phyloP scores from a whole-genome alignment of 2,113 vertebrate species.

The Cottus gobio region DNA sequence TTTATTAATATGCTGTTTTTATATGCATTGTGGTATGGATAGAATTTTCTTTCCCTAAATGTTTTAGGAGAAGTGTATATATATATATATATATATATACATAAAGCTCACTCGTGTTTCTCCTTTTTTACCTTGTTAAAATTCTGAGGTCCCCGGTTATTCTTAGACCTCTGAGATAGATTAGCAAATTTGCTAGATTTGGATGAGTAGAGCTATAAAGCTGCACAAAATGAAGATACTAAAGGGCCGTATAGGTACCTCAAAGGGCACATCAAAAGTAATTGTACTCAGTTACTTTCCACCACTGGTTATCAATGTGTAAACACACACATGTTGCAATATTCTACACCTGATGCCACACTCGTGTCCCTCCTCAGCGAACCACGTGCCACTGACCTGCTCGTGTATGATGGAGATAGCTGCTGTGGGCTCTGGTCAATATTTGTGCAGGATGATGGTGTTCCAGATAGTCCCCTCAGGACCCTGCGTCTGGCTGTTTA shows the following conservation, averaged over 20 bases:
- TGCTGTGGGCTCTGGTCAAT: slow-evolving; percentile 60
- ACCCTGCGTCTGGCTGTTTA: slow-evolving; percentile 34
- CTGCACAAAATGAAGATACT: not conserved
- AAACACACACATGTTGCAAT: slow-evolving; percentile 30
- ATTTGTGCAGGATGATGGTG: slow-evolving; percentile 61
- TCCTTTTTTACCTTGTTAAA: no score
- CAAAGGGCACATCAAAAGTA: not conserved
- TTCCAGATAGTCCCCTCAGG: slow-evolving; percentile 43
- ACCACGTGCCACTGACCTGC: slow-evolving; percentile 70
- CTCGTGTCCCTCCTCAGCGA: slow-evolving; percentile 23
- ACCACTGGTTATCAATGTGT: slow-evolving; percentile 22
- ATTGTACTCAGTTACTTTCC: not conserved
- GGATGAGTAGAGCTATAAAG: not conserved
- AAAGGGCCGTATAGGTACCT: not conserved
- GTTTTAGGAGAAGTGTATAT: not conserved
- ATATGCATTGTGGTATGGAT: not conserved
- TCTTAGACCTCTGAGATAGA: not conserved
- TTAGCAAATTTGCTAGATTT: not conserved
- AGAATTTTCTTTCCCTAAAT: not conserved
- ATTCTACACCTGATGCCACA: not conserved
- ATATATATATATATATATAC: no score
- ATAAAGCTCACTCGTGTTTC: no score
- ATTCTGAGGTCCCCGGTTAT: not conserved
- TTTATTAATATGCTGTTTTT: not conserved
- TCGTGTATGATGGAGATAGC: slow-evolving; percentile 51